These are phyloP conservation scores for Whitmania pigra DNA, from an alignment of 1,140 invertebrate genomes.

Conservation along the genomic window DNA sequence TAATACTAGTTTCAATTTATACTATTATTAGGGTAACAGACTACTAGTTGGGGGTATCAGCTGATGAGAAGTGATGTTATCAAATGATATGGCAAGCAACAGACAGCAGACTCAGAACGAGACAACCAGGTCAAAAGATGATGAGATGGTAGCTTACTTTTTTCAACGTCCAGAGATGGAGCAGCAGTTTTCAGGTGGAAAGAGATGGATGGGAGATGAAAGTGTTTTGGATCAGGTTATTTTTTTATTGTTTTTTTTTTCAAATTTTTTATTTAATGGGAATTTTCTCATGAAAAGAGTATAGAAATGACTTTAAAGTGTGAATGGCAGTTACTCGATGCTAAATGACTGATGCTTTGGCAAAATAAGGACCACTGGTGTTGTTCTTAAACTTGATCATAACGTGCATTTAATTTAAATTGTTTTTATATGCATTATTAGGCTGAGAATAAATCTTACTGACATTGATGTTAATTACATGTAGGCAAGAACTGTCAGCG, in stretches of 20 bases:
- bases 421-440: no score
- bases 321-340: no score
- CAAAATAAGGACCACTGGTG: no score
- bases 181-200: conserved; percentile 55
- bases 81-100: neutral
- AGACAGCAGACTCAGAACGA: neutral
- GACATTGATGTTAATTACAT: neutral
- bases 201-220: conserved; percentile 70
- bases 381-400: no score
- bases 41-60: neutral
- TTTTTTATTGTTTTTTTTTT: neutral
- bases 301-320: neutral
- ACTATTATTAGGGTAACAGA: no score
- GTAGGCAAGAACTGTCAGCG: conserved; percentile 18
- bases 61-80: neutral
- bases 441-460: neutral
- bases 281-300: neutral
- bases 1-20: no score
- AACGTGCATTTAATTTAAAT: no score
- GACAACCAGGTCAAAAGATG: conserved; percentile 52
- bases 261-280: neutral
- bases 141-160: conserved; percentile 72
- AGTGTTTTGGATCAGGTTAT: conserved; percentile 54
- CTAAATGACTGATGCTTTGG: no score
- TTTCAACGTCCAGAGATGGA: conserved; percentile 67